A percentile compares a stretch with the other conserved stretches of the same genome.
These are phyloP conservation scores for Acropora yongei DNA, from an alignment of 64 coral and sea anemone genomes.

Conservation along the genomic window DNA sequence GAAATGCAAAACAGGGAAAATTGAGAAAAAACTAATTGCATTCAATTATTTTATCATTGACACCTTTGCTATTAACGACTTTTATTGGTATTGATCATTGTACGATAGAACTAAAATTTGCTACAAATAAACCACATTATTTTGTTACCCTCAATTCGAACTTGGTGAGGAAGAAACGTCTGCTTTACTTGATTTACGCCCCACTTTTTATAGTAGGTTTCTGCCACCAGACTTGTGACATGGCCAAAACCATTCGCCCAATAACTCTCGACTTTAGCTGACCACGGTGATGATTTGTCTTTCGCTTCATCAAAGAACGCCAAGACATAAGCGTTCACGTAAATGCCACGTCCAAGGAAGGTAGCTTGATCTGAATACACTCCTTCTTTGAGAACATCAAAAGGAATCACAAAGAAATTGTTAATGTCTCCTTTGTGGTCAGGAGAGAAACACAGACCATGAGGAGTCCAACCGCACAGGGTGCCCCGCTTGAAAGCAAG, in stretches of 20 bases:
- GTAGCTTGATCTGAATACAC: background rate
- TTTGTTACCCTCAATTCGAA: background rate
- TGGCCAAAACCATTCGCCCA: background rate
- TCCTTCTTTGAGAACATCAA: background rate
- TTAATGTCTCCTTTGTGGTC: background rate
- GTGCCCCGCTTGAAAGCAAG: background rate
- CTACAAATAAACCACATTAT: background rate
- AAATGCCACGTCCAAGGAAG: background rate
- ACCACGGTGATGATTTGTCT: background rate
- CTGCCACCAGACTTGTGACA: background rate
- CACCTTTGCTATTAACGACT: too few species aligned
- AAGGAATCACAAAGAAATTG: slow-evolving; percentile 16
- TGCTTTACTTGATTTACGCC: background rate
- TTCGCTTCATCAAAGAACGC: background rate
- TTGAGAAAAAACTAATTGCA: background rate
- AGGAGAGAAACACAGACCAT: slow-evolving; percentile 25
- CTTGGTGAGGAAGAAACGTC: background rate
- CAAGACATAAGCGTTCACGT: background rate
- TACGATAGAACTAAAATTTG: background rate
- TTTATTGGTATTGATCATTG: too few species aligned
- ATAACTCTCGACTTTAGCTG: background rate
- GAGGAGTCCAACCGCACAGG: slow-evolving; percentile 6
- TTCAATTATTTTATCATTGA: too few species aligned
- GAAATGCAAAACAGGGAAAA: background rate
- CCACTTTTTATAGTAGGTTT: background rate